Evolutionary conservation across 2,797 vertebrate genomes (phyloP), one percentile per base, ranked within the genome.

Genomic region (Ctenopoma multispine): DNA sequence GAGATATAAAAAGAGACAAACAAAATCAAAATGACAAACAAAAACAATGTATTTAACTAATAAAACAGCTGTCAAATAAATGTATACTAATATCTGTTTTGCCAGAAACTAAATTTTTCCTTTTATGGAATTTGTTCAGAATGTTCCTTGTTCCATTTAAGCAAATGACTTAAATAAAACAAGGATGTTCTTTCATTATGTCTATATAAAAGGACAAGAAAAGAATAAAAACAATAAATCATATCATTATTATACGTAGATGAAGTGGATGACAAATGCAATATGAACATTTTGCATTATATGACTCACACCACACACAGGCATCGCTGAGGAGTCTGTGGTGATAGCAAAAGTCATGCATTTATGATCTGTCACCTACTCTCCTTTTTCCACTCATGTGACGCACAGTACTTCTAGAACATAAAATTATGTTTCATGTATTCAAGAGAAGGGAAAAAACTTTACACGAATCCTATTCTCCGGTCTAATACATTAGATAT

Each of bases 361-460:
- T 75, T 69, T n/a, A 7, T 60, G 71, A 78, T 80, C 63, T 13
- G 50, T 69, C 69, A n/a, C 60, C 41, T 61, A 7, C 55, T 53
- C 63, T 20, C 17, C 34, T 13, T 67, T 57, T 40, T 57, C 41
- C 41, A n/a, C 46, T 41, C 20, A 21, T 50, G 56, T 69, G 63
- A 51, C 49, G 11, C 17, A n/a, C 68, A 67, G 55, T 63, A 23
- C 50, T 67, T 72, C 60, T 9, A 70, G 49, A 72, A 48, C 60
- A 41, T 51, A 3, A 47, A 76, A 50, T 76, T 40, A 21, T 36
- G 23, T 56, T 61, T 65, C 47, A 46, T 68, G 62, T 43, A 12
- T 60, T 61, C 1, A 18, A 64, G 57, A 71, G 67, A 55, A 21
- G 68, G 72, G 75, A 72, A 77, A 77, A 69, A 81, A 87, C 84